These are phyloP conservation scores for Petaurus breviceps DNA, from an alignment of 2,113 vertebrate species.

Conservation along the genomic window DNA sequence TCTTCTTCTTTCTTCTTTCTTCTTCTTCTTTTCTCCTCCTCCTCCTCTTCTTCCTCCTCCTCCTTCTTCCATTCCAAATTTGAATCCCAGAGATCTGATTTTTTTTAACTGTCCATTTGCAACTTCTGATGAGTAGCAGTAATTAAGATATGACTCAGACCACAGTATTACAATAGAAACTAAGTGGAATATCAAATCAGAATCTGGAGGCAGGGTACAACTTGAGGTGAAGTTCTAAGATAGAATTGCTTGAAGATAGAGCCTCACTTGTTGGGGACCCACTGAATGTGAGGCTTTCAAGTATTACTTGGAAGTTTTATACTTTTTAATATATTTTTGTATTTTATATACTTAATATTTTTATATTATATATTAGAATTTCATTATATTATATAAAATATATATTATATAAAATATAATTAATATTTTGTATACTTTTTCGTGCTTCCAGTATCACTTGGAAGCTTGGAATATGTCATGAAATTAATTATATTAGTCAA, in stretches of 20 bases:
- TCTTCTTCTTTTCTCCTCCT: too few species aligned
- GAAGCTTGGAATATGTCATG: not conserved
- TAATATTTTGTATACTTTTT: too few species aligned
- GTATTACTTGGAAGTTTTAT: not conserved
- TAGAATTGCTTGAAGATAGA: not conserved
- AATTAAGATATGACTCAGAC: slow-evolving; percentile 66
- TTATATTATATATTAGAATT: too few species aligned
- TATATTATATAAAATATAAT: too few species aligned
- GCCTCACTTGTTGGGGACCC: not conserved
- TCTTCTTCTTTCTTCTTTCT: too few species aligned
- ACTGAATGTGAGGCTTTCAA: not conserved
- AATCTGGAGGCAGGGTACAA: not conserved
- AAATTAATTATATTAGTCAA: not conserved
- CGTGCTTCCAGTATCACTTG: too few species aligned
- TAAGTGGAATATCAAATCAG: slow-evolving; percentile 7
- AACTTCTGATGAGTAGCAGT: slow-evolving; percentile 54
- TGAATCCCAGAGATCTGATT: slow-evolving; percentile 62
- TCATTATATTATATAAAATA: too few species aligned
- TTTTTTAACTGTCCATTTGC: slow-evolving; percentile 64
- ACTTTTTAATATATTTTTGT: too few species aligned
- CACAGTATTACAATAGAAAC: slow-evolving; percentile 5
- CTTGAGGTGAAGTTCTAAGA: not conserved
- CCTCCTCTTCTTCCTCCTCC: too few species aligned
- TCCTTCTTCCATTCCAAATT: slow-evolving; percentile 46
- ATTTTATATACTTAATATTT: too few species aligned